phyloP scores from a whole-genome alignment of 2,888 invertebrate genomes.

The Lottia gigantea region DNA sequence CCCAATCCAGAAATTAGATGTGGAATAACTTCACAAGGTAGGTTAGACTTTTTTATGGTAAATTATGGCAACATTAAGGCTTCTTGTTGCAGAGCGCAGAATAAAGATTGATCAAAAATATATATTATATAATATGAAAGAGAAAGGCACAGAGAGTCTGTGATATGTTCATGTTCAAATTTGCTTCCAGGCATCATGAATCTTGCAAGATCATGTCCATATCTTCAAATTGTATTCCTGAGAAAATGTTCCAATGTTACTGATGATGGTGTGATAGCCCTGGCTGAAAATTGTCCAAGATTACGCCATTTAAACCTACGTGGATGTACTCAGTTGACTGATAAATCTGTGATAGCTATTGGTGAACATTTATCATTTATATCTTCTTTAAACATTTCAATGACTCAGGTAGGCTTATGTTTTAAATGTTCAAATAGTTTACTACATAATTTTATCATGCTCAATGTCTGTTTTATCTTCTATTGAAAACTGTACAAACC shows the following conservation, averaged over 20 bases:
- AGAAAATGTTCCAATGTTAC: conserved; percentile 57
- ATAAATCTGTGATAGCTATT: conserved; percentile 49
- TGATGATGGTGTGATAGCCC: conserved; percentile 56
- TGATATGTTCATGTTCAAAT: too few species aligned
- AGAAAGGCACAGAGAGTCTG: too few species aligned
- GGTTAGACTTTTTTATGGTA: too few species aligned
- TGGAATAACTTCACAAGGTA: conserved; percentile 59
- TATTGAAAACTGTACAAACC: too few species aligned
- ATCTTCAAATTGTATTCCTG: conserved; percentile 59
- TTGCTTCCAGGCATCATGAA: conserved; percentile 44
- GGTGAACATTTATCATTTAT: conserved; percentile 52
- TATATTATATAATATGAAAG: too few species aligned
- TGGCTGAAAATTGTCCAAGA: conserved; percentile 54
- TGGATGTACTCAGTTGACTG: conserved; percentile 59
- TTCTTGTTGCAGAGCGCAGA: too few species aligned
- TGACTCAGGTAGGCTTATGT: conserved; percentile 40
- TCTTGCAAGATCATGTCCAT: conserved; percentile 50
- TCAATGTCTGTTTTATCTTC: too few species aligned
- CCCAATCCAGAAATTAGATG: conserved; percentile 46
- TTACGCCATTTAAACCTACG: conserved; percentile 59
- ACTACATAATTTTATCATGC: too few species aligned
- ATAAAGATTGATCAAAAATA: too few species aligned
- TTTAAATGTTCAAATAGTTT: too few species aligned
- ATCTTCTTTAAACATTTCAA: conserved; percentile 54
- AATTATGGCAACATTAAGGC: too few species aligned